Base-by-base conservation (phyloP, 2,797 vertebrate genomes). In the Protosalanx chinensis region DNA sequence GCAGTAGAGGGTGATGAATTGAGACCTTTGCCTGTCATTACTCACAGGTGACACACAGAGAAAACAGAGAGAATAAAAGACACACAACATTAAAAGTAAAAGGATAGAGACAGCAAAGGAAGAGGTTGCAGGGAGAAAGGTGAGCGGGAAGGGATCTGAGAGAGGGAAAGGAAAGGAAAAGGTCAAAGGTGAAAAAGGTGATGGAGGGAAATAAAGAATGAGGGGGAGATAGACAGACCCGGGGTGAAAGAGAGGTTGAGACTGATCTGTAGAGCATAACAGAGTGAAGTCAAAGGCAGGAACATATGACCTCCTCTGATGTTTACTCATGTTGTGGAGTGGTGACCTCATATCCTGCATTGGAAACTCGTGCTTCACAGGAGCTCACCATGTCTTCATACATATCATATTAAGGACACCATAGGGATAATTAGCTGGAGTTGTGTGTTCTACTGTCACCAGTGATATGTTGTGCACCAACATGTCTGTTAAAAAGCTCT, bases 1-100 rank as follows among this genome's bases (percentile, higher is more conserved):
- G 81, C 83, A 86, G 84, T 79, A 82, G 83, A 2, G 75, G 85
- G 85, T 94, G 92, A 95, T 90, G 88, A 92, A 93, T 93, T 85
- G 83, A 70, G 78, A 61, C 53, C 72, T 57, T 6, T 29, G 68
- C 75, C 33, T 59, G 84, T 93, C 91, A 83, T 94, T 92, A 93
- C 87, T 96, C 93, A 95, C 85, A 85, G 81, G 79, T 88, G 92
- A 93, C 90, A 90, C 75, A 75, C 58, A 61, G 73, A 75, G 77
- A 86, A 64, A 32, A 58, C 15, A 64, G 73, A 72, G 64, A 64
- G 62, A 72, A 74, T 30, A 7, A 73, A 61, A 71, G 23, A 57
- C 23, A 46, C 27, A 62, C 6, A 27, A 61, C 64, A 60, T 10
- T 32, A 64, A 59, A 75, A 58, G 15, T 8, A 61, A 5, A 70